Percentiles rank a stretch among this genome's conserved stretches.
phyloP scores from a whole-genome alignment of 1,140 invertebrate genomes.

The Pogonomyrmex californicus region DNA sequence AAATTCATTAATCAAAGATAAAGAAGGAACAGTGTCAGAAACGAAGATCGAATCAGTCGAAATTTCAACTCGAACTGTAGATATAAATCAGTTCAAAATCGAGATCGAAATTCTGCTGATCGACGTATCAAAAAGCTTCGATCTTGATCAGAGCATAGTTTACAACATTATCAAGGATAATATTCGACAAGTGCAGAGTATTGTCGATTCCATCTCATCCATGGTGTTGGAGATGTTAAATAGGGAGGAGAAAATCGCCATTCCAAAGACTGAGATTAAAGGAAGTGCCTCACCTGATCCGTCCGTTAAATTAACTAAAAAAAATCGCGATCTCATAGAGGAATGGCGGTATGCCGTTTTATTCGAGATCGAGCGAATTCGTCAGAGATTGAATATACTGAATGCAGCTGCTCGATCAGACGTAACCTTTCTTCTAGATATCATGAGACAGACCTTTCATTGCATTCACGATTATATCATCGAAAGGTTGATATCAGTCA shows the following conservation, averaged over 20 bases:
- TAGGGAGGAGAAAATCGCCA: conserved; percentile 43
- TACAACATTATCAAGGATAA: conserved; percentile 45
- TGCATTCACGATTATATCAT: conserved; percentile 85
- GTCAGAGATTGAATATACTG: conserved; percentile 84
- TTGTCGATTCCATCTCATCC: conserved; percentile 54
- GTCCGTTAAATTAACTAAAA: not conserved
- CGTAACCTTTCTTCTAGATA: conserved; percentile 84
- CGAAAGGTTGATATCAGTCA: conserved; percentile 73
- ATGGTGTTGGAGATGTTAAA: conserved; percentile 21
- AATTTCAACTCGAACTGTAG: not conserved
- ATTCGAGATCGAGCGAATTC: conserved; percentile 86
- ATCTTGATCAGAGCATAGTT: not conserved
- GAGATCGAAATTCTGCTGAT: conserved; percentile 40
- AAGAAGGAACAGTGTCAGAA: not conserved
- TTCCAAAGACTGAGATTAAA: conserved; percentile 11
- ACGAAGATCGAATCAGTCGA: not conserved
- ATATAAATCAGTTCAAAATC: not conserved
- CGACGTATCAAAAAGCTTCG: not conserved
- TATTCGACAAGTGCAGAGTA: conserved; percentile 36
- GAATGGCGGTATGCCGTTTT: conserved; percentile 88
- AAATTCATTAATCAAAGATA: not conserved
- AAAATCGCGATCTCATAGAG: conserved; percentile 65
- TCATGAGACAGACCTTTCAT: conserved; percentile 83
- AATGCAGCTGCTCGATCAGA: conserved; percentile 83
- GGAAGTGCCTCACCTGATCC: not conserved